phyloP scores from a whole-genome alignment of 2,113 vertebrate species.

The Protobothrops flavoviridis region DNA sequence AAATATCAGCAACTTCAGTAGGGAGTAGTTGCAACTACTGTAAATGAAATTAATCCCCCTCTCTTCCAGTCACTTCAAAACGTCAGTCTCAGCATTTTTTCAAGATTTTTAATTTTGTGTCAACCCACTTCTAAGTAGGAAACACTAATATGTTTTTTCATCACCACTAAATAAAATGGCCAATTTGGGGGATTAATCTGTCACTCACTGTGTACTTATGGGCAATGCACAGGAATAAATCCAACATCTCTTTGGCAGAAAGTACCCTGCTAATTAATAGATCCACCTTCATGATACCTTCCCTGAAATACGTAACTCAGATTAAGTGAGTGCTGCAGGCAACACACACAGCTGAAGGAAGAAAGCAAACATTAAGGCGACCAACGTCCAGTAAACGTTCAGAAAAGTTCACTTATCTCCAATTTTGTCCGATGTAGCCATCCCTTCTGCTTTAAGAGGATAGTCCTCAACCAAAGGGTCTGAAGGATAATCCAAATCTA shows the following conservation, averaged over 20 bases:
- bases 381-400: not conserved
- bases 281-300: slow-evolving; percentile 28
- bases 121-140: slow-evolving; percentile 63
- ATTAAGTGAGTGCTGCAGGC: slow-evolving; percentile 22
- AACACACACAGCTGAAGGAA: slow-evolving; percentile 5
- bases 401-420: not conserved
- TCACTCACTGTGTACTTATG: slow-evolving; percentile 18
- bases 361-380: not conserved
- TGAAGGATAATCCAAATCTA: not conserved
- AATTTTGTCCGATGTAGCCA: not conserved
- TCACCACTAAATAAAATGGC: slow-evolving; percentile 44
- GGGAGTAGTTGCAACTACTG: slow-evolving; percentile 36
- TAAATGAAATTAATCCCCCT: slow-evolving; percentile 61
- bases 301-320: slow-evolving; percentile 27
- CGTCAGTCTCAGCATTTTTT: slow-evolving; percentile 63
- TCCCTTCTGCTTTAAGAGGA: not conserved
- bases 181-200: slow-evolving; percentile 49
- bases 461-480: not conserved
- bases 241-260: slow-evolving; percentile 39
- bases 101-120: slow-evolving; percentile 10
- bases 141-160: slow-evolving; percentile 35
- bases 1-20: slow-evolving; percentile 66
- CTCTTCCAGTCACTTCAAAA: slow-evolving; percentile 34
- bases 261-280: slow-evolving; percentile 22
- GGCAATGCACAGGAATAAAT: slow-evolving; percentile 37